Base-by-base conservation (phyloP, 2,888 invertebrate species). In the Tetheella fluctuosa region DNA sequence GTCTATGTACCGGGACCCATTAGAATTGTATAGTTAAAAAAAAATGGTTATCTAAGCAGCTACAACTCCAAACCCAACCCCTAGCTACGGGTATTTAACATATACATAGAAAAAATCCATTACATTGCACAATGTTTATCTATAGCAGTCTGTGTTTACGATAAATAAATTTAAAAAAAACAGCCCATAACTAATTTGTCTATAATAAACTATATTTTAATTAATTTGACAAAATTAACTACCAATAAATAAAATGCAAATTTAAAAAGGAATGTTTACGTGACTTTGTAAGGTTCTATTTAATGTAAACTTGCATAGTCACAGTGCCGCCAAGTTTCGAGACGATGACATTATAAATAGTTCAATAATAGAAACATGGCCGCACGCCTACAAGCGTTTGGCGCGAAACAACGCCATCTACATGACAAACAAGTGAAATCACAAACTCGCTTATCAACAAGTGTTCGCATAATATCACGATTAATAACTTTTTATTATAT, bases 171-270 rank as follows among this genome's bases (percentile, higher is more conserved):
- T 34, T 74, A 75, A 72, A 76, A 81, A 84, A 86, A 88, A 86
- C 90, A 90, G 90, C 89, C 89, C 89, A 84, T 84, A 72, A 81
- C 89, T 89, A 89, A 80, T 74, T 81, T 78, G 76, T 84, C 87
- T 87, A 88, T 84, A 55, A 20, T 23, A 79, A 83, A 76, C 78
- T 84, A 79, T 81, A 75, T 76, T 80, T 71, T 69, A 63, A 60
- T 71, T 72, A 67, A 62, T 73, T 75, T 69, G 62, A 73, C 70
- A 65, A 62, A 34, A 34, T 34, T 68, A 77, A 55, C 55, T 55
- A 55, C 83, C 86, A 73, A 81, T 77, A 81, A 85, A 85, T 82
- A 80, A 83, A 84, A 87, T 84, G 84, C 83, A 82, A 67, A 76
- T 75, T 80, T 74, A 81, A 81, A 79, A 81, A 81, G 90, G 89